A percentile compares a stretch with the other conserved stretches of the same genome.
These are phyloP conservation scores for Myiozetetes cayanensis DNA, from an alignment of 2,113 vertebrate species.

Conservation along the genomic window DNA sequence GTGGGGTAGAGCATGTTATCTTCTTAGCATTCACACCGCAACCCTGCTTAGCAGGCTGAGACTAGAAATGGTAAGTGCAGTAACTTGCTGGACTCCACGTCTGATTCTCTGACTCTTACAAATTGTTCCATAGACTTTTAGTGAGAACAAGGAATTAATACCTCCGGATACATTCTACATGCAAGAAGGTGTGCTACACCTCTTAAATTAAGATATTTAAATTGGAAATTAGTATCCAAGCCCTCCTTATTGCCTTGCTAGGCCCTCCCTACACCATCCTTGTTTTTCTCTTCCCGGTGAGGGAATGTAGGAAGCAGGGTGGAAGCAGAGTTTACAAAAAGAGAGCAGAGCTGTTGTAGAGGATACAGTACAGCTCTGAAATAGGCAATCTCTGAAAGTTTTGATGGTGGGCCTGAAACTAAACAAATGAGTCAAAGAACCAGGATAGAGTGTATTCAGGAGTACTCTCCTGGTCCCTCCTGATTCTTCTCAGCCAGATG, in stretches of 20 bases:
- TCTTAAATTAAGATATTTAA: background rate
- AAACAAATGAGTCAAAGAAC: background rate
- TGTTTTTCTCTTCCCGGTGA: background rate
- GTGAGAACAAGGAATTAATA: background rate
- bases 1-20: background rate
- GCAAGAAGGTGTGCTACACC: background rate
- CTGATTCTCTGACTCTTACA: background rate
- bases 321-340: background rate
- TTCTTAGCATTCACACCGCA: background rate
- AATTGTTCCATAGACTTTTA: background rate
- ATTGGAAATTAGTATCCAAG: background rate
- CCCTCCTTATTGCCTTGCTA: background rate
- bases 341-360: background rate
- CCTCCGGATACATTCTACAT: background rate
- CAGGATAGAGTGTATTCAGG: background rate
- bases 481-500: background rate
- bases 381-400: background rate
- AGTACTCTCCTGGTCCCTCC: background rate
- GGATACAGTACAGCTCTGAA: background rate
- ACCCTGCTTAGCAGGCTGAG: background rate
- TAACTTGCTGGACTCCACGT: background rate
- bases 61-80: slow-evolving; percentile 12
- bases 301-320: background rate
- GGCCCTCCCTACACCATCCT: background rate
- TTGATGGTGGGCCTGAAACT: background rate